Conservation (phyloP, 2,797 vertebrate species). For the Sorex maritimensis region DNA sequence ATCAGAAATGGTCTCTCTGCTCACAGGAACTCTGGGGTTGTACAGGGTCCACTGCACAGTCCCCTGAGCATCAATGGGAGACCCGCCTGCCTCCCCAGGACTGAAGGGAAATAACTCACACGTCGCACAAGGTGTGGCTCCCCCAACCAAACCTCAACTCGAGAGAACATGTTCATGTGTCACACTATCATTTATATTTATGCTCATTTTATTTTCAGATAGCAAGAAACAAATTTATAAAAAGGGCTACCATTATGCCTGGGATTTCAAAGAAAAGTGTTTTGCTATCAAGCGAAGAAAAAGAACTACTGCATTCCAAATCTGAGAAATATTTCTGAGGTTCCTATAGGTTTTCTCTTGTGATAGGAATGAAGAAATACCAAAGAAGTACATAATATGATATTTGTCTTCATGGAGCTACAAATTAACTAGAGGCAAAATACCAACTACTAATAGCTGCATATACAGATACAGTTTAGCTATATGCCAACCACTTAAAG, state of each 20-base stretch:
- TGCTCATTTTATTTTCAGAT: slow-evolving; percentile 68
- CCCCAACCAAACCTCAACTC: no score
- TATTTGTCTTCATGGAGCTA: slow-evolving; percentile 45
- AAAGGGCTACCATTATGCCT: slow-evolving; percentile 67
- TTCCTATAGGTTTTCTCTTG: background rate
- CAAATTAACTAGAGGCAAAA: slow-evolving; percentile 53
- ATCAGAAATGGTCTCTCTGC: slow-evolving; percentile 48
- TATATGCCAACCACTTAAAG: background rate
- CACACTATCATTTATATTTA: slow-evolving; percentile 61
- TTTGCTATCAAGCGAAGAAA: slow-evolving; percentile 68
- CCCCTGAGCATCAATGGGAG: no score
- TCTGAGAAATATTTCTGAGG: slow-evolving; percentile 38
- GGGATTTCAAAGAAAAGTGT: slow-evolving; percentile 43
- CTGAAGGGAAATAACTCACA: no score
- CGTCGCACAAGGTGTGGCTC: no score
- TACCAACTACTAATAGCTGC: slow-evolving; percentile 28
- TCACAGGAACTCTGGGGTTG: no score
- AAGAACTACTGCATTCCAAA: slow-evolving; percentile 64
- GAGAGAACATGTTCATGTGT: slow-evolving; percentile 49
- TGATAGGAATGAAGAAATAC: background rate
- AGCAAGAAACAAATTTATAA: slow-evolving; percentile 38
- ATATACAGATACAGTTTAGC: background rate
- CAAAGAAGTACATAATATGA: background rate
- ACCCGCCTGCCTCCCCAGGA: no score
- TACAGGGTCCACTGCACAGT: no score